Percentiles rank a stretch among this genome's conserved stretches.
Evolutionary conservation across 1,140 invertebrate genomes (phyloP).

Genomic region (Cheumatopsyche charites): DNA sequence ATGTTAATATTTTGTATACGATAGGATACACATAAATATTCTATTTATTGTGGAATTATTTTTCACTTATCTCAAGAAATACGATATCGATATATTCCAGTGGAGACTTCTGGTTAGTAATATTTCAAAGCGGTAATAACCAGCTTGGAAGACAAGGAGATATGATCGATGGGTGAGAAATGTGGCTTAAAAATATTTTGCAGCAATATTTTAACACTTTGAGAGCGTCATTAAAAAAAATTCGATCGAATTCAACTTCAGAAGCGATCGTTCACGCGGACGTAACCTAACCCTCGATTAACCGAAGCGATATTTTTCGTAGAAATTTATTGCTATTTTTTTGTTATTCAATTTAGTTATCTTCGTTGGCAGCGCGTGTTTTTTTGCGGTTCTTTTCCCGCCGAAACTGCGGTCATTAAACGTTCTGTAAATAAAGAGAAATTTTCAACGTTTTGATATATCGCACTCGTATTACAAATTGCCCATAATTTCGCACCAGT

Average conservation of each 20-base stretch:
- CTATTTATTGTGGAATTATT: neutral
- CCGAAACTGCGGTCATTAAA: too few species aligned
- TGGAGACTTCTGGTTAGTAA: constrained; percentile 29
- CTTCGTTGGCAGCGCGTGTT: too few species aligned
- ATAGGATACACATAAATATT: neutral
- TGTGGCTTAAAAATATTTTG: neutral
- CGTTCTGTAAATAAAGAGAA: too few species aligned
- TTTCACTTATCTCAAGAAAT: constrained; percentile 37
- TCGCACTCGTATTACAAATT: constrained; percentile 8
- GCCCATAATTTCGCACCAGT: constrained; percentile 11
- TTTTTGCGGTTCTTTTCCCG: too few species aligned
- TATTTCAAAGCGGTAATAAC: constrained; percentile 42
- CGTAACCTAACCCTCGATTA: neutral
- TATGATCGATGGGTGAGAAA: constrained; percentile 45
- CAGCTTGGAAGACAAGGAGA: constrained; percentile 25
- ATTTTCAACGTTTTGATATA: too few species aligned
- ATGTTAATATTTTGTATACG: too few species aligned
- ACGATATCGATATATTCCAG: neutral
- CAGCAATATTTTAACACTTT: constrained; percentile 25
- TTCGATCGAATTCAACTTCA: too few species aligned
- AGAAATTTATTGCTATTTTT: too few species aligned
- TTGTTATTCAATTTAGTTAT: too few species aligned
- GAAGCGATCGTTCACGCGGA: too few species aligned
- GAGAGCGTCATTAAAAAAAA: neutral
- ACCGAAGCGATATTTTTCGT: neutral